Conservation (phyloP, 2,113 vertebrate species). For the Cyrtonyx montezumae region DNA sequence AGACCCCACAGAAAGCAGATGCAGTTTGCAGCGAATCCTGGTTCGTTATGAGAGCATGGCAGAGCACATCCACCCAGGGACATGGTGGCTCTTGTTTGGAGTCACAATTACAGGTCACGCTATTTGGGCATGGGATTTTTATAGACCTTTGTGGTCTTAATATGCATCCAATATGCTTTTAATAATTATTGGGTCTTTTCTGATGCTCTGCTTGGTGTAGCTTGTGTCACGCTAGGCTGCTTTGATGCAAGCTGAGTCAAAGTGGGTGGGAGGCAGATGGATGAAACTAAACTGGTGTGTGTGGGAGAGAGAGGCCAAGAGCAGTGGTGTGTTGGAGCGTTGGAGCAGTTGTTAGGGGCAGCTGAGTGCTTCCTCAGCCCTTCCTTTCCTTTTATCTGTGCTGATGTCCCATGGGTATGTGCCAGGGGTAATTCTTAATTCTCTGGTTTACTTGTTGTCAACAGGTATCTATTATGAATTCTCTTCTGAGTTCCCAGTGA, state of each 20-base stretch:
- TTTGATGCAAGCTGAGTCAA: conserved; percentile 5
- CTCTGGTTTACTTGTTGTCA: conserved; percentile 27
- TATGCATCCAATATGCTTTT: background rate
- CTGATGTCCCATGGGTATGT: background rate
- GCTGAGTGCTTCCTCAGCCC: background rate
- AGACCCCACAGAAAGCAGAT: conserved; percentile 18
- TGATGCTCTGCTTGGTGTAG: background rate
- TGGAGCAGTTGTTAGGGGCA: background rate
- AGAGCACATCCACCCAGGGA: background rate
- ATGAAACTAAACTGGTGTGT: conserved; percentile 10
- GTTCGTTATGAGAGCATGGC: background rate
- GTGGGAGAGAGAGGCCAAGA: background rate
- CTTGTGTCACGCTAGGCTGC: background rate
- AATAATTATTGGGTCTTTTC: background rate
- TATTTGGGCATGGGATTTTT: background rate
- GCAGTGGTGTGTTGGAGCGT: background rate
- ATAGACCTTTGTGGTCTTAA: background rate
- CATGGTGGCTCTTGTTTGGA: background rate
- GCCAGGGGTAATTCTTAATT: conserved; percentile 11
- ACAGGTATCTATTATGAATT: background rate
- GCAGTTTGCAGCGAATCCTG: background rate
- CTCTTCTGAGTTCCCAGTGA: background rate
- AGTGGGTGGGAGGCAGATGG: background rate
- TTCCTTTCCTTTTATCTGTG: background rate
- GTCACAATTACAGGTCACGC: background rate